Conservation (phyloP, 1,140 invertebrate genomes). For the Steinernema feltiae region DNA sequence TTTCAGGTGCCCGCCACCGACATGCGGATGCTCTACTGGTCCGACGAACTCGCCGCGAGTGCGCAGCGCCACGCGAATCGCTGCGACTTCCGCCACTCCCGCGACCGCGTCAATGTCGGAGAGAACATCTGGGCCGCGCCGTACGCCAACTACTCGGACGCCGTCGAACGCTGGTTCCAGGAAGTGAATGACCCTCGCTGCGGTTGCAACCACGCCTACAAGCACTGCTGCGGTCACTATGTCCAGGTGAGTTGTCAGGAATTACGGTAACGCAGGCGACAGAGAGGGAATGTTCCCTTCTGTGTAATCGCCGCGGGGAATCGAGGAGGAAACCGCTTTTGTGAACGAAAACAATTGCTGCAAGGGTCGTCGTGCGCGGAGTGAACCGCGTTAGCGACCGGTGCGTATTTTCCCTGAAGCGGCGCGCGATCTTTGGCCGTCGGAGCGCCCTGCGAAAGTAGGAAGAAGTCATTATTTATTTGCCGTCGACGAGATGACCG, state of each 20-base stretch:
- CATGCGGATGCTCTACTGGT: constrained; percentile 58
- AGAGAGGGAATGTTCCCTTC: too few relatives aligned
- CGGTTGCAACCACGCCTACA: constrained; percentile 55
- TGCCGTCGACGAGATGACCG: not conserved
- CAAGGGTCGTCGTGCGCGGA: not conserved
- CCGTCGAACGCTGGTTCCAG: constrained; percentile 52
- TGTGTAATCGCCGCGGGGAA: too few relatives aligned
- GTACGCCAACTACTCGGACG: constrained; percentile 57
- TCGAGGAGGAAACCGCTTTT: too few relatives aligned
- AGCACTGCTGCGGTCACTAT: constrained; percentile 57
- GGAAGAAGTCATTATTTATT: not conserved
- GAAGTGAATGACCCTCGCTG: constrained; percentile 57
- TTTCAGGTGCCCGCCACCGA: constrained; percentile 55
- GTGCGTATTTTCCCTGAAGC: not conserved
- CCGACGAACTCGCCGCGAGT: constrained; percentile 50
- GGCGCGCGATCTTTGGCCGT: not conserved
- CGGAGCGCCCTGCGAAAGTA: too few relatives aligned
- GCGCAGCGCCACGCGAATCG: constrained; percentile 56
- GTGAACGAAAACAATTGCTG: too few relatives aligned
- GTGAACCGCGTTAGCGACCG: not conserved
- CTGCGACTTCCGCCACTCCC: constrained; percentile 56
- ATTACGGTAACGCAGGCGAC: not conserved
- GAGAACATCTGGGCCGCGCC: constrained; percentile 58
- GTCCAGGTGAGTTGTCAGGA: constrained; percentile 44
- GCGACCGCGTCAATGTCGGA: constrained; percentile 53